These are phyloP conservation scores for Rhopalosiphum padi DNA, from an alignment of 1,140 invertebrate species.

Conservation along the genomic window DNA sequence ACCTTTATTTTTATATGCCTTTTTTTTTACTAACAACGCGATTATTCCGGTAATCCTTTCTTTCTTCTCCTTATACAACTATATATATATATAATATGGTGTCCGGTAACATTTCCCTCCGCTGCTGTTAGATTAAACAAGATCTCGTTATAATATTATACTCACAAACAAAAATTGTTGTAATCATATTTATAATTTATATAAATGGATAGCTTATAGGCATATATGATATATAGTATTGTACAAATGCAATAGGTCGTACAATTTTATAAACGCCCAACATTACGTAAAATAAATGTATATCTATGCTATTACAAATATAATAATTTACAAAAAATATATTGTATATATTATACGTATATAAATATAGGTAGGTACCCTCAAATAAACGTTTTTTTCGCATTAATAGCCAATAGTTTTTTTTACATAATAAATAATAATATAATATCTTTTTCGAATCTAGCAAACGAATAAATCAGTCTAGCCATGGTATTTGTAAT, in stretches of 20 bases:
- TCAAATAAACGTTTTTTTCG: neutral
- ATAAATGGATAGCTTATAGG: neutral
- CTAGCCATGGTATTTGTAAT: neutral
- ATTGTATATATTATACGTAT: too few relatives aligned
- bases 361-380: too few relatives aligned
- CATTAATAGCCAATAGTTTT: neutral
- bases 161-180: neutral
- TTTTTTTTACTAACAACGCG: neutral
- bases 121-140: neutral
- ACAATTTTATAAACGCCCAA: neutral
- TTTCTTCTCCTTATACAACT: neutral
- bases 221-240: neutral
- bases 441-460: neutral
- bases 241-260: neutral
- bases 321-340: neutral
- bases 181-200: neutral
- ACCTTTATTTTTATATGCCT: neutral
- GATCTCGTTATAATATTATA: neutral
- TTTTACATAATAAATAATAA: neutral
- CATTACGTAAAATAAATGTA: too few relatives aligned
- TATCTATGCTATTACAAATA: neutral
- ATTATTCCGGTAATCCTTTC: conserved; percentile 7
- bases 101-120: neutral
- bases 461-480: conserved; percentile 13
- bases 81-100: too few relatives aligned